Conservation (phyloP, 2,113 vertebrate genomes). For the Indicator indicator region DNA sequence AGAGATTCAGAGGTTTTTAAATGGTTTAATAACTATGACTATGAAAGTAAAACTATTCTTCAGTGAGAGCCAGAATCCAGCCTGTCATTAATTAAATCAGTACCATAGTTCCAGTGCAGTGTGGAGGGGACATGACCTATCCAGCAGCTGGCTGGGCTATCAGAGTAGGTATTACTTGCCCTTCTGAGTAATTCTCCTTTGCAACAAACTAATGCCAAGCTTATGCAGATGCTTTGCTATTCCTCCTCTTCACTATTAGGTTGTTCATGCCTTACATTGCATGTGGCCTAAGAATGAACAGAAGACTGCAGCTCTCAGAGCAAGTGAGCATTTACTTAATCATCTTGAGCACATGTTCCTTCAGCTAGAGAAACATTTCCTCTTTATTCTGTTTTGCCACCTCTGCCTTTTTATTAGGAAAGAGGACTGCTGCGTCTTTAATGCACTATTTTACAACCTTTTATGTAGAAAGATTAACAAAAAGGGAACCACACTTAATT, state of each 20-base stretch:
- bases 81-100: neutral
- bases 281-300: neutral
- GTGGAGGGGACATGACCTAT: neutral
- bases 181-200: neutral
- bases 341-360: neutral
- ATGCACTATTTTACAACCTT: conserved; percentile 51
- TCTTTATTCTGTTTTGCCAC: conserved; percentile 25
- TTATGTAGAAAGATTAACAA: conserved; percentile 64
- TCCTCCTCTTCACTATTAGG: neutral
- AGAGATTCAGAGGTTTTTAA: neutral
- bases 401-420: neutral
- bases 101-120: neutral
- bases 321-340: neutral
- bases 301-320: neutral
- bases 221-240: neutral
- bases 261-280: neutral
- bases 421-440: conserved; percentile 30
- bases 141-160: neutral
- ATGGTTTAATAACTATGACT: neutral
- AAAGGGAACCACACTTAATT: conserved; percentile 73
- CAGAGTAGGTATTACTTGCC: neutral
- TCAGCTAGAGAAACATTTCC: neutral
- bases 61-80: neutral
- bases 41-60: neutral
- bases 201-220: neutral